Base-by-base conservation (phyloP, 2,797 vertebrate genomes). In the Cirrhinus mrigala region DNA sequence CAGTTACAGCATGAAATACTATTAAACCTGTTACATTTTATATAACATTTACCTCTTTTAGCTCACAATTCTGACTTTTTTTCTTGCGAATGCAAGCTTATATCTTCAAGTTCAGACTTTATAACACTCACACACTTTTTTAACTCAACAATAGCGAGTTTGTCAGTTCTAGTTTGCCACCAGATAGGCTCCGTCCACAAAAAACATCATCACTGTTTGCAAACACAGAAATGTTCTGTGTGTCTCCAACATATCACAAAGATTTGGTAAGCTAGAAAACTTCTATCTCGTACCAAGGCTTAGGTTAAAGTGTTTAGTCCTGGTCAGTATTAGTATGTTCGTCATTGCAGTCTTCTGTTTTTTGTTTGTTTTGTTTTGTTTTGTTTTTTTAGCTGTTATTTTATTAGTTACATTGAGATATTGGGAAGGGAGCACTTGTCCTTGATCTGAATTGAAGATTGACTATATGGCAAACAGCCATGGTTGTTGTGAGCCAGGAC, bases 401-500 rank as follows among this genome's bases (percentile, higher is more conserved):
- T 50, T 24, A 64, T 48, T 24, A 4, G 7, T 52, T n/a, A 54
- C 58, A 6, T 62, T 74, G 29, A 37, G 20, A 75, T n/a, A 44
- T 33, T 22, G 70, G 22, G 4, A 50, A 64, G 44, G 20, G 11
- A 18, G 5, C 46, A 62, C 14, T 64, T 70, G 20, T 83, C 29
- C 66, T 62, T 73, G 27, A 20, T 81, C 58, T 58, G 24, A 84
- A 75, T 40, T 66, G 40, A 82, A 6, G n/a, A 52, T 69, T 69
- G 81, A 58, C 50, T 64, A 6, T 60, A 54, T 71, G 37, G 29
- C 56, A 29, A 33, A 46, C 33, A 76, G 24, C 77, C 37, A 76
- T 44, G 40, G 50, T 78, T 78, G 52, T 82, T 84, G 84, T 70
- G 83, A 3, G 3, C 48, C 27, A 50, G 74, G 50, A 54, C 75